Percentiles rank a stretch among this genome's conserved stretches.
phyloP scores from a whole-genome alignment of 2,888 invertebrate species.

The Hylaea fasciaria region DNA sequence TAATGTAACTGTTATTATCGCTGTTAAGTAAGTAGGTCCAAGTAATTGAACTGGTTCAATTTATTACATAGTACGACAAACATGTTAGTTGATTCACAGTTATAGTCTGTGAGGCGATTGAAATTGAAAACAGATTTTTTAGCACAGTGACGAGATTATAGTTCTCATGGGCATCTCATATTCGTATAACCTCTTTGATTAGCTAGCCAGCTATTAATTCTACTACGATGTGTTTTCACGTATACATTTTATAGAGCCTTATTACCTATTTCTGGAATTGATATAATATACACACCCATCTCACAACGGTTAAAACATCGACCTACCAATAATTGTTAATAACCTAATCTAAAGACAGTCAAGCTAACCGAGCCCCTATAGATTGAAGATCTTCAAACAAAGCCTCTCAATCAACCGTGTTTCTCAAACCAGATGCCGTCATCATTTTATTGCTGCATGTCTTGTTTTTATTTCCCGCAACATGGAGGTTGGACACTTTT shows the following conservation, averaged over 20 bases:
- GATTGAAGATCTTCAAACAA: constrained; percentile 1
- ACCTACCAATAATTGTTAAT: neutral
- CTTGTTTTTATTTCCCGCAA: constrained; percentile 37
- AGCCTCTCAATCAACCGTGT: constrained; percentile 18
- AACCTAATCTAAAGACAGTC: neutral
- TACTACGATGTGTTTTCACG: too few species aligned
- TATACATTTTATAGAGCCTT: too few species aligned
- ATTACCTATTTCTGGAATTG: too few species aligned
- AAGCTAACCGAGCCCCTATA: neutral
- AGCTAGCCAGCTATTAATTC: too few species aligned
- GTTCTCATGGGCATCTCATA: too few species aligned
- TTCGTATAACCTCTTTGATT: too few species aligned
- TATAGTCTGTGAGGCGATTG: too few species aligned
- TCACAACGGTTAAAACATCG: neutral
- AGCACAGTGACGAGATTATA: too few species aligned
- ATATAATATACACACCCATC: neutral
- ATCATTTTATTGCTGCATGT: constrained; percentile 32
- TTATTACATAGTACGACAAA: too few species aligned
- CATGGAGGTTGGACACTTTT: constrained; percentile 19
- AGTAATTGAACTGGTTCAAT: neutral
- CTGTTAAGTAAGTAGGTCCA: neutral
- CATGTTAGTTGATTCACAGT: too few species aligned
- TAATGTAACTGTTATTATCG: too few species aligned
- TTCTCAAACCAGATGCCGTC: constrained; percentile 28
- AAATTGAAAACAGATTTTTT: too few species aligned